Conservation (phyloP, 2,888 invertebrate species). For the Calephelis perditalis region DNA sequence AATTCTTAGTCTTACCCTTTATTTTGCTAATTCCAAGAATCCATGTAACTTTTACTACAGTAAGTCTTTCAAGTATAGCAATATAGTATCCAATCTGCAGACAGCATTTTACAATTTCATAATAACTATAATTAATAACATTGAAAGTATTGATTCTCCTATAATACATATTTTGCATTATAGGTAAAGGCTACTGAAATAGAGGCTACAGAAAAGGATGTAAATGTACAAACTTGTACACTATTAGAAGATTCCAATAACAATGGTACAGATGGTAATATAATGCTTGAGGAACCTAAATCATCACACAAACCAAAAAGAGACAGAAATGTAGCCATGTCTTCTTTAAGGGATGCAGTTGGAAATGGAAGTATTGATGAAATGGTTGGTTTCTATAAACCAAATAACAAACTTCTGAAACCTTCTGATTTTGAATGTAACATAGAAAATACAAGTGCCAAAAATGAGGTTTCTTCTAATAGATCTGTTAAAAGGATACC, state of each 20-base stretch:
- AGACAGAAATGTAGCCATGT: conserved; percentile 18
- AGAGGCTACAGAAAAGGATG: background rate
- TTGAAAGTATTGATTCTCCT: too few species aligned
- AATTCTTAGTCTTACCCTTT: too few species aligned
- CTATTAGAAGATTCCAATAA: background rate
- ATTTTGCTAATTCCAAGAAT: too few species aligned
- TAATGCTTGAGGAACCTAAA: background rate
- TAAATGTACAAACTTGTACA: background rate
- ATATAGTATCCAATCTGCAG: too few species aligned
- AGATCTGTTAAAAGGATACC: background rate
- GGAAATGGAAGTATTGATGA: conserved; percentile 1
- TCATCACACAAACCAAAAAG: conserved; percentile 12
- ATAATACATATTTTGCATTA: background rate
- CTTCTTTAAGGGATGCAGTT: conserved; percentile 11
- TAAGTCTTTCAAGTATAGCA: too few species aligned
- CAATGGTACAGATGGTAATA: conserved; percentile 10
- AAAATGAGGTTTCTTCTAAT: background rate
- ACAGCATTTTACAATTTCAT: too few species aligned
- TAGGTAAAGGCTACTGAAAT: background rate
- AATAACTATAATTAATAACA: too few species aligned
- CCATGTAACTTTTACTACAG: too few species aligned
- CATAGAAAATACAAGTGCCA: background rate
- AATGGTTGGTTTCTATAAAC: conserved; percentile 15
- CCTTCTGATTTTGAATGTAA: conserved; percentile 35
- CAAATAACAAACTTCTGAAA: conserved; percentile 32